Base-by-base conservation (phyloP, 2,797 vertebrate genomes). In the Pteronotus mesoamericanus region DNA sequence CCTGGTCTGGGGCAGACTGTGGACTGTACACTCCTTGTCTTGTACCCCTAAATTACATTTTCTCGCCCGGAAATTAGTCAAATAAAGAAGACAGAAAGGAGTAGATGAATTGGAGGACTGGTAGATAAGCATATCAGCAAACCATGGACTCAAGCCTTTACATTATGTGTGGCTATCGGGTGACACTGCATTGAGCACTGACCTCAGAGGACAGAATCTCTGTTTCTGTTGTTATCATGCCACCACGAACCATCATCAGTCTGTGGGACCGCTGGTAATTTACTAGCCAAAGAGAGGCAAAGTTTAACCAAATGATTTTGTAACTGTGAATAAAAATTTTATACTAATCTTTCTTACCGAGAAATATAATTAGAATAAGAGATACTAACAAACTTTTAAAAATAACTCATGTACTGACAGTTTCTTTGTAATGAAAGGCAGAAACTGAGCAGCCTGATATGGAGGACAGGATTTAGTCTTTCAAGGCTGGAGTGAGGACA, bases 1-100 rank as follows among this genome's bases (percentile, higher is more conserved):
- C 9, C 8, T 59, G 4, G 9, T 71, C 18, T 26, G 48, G 15
- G 55, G 1, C 24, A 69, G 3, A 26, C 4, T 12, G 0, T 0
- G 48, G 26, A 10, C 10, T 69, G 8, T 3, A 34, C 2, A n/a
- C 11, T 42, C 3, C 11, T 24, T 68, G 5, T 18, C 14, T 2
- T 3, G 5, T 0, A 26, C 0, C 3, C 21, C 53, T 42, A 15
- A 3, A 26, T 55, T 44, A 18, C 0, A 2, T 16, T 22, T 1
- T 18, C 0, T 64, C 10, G 26, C 69, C 29, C 53, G 39, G 37
- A 39, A 32, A 1, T 44, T 37, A 82, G 24, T 1, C 1, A 10
- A 2, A 32, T 64, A 3, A 77, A 22, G 0, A 15, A 32, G 1
- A 51, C 0, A n/a, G 9, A 32, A 80, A 66, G 46, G 21, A 26